phyloP scores from a whole-genome alignment of 2,888 invertebrate genomes.

The Spisula solida region DNA sequence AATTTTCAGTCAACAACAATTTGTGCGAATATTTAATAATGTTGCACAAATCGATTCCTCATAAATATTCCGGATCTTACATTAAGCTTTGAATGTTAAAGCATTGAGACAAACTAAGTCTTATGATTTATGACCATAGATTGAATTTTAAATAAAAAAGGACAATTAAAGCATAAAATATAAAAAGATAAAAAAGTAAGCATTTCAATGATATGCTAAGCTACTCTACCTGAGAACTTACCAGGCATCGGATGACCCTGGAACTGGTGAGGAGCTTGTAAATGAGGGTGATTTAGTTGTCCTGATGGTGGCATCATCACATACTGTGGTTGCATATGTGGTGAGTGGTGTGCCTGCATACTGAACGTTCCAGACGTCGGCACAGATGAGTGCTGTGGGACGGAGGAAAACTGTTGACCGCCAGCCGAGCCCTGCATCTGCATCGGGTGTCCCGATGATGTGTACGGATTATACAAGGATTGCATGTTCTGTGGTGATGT shows the following conservation, averaged over 20 bases:
- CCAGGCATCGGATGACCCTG: conserved; percentile 78
- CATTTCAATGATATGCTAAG: conserved; percentile 19
- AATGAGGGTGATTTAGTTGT: conserved; percentile 72
- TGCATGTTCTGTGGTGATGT: conserved; percentile 75
- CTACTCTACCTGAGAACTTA: conserved; percentile 51
- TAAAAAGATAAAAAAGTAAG: neutral
- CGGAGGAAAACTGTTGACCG: conserved; percentile 65
- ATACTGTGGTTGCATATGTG: conserved; percentile 73
- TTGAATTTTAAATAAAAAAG: no score
- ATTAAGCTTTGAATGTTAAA: no score
- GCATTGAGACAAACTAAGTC: no score
- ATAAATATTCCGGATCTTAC: no score
- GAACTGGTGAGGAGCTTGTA: conserved; percentile 76
- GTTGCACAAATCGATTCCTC: no score
- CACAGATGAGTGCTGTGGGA: conserved; percentile 64
- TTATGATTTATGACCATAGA: no score
- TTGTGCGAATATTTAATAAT: no score
- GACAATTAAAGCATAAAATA: no score
- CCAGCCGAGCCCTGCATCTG: conserved; percentile 66
- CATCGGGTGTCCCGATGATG: conserved; percentile 53
- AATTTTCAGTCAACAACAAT: no score
- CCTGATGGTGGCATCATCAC: conserved; percentile 75
- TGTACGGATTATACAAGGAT: conserved; percentile 57
- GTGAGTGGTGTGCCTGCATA: conserved; percentile 58
- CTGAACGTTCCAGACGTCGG: conserved; percentile 65